Conservation (phyloP, 2,113 vertebrate genomes). For the Hippopotamus amphibius region DNA sequence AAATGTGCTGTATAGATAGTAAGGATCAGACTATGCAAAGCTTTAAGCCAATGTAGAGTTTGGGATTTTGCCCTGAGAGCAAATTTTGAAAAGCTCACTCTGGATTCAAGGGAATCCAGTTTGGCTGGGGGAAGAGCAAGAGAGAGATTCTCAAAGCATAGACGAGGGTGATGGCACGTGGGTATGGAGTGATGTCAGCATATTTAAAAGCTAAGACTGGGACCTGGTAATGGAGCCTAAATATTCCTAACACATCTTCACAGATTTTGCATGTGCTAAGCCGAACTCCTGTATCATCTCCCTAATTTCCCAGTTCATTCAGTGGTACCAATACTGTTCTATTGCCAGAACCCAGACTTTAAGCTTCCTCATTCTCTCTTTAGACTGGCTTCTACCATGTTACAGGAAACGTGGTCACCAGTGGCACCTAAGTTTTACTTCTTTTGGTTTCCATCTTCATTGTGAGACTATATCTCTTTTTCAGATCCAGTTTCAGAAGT, state of each 20-base stretch:
- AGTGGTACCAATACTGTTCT: not conserved
- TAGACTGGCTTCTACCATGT: not conserved
- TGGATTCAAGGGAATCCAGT: not conserved
- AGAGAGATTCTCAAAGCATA: not conserved
- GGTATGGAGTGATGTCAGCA: not conserved
- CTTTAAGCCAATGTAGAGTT: not conserved
- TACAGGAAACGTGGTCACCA: not conserved
- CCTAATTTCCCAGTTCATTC: not conserved
- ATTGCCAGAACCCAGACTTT: not conserved
- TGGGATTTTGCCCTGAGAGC: conserved; percentile 6
- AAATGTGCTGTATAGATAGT: not conserved
- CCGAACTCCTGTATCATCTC: not conserved
- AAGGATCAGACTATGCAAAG: not conserved
- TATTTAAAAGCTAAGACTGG: not conserved
- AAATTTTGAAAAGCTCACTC: not conserved
- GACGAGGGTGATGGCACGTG: not conserved
- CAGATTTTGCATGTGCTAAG: not conserved
- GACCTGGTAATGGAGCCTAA: not conserved
- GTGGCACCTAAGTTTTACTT: not conserved
- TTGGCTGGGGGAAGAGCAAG: not conserved
- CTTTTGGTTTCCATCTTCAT: not conserved
- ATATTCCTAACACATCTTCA: not conserved
- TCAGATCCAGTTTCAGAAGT: conserved; percentile 46
- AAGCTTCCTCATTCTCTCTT: not conserved
- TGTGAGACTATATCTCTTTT: not conserved